Base-by-base conservation (phyloP, 64 coral and sea anemone species). In the Montipora sp. region DNA sequence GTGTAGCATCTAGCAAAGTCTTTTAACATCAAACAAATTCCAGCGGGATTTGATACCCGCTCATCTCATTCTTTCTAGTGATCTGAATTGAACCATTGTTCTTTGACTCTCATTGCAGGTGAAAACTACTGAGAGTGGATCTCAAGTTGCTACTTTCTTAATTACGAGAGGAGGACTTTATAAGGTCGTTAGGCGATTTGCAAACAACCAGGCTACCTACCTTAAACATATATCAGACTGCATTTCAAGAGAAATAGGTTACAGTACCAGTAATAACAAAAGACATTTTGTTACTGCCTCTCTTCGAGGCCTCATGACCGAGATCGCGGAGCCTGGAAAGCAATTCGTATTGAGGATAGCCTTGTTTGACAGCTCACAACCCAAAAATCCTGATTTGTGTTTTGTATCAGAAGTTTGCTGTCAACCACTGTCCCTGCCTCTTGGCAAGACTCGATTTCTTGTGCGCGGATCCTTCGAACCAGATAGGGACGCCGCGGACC, bases 281-380 rank as follows among this genome's bases (percentile, higher is more conserved):
- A 81, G 75, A 8, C 65, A 87, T 65, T 80, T 97, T 27, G 95
- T 97, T 7, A 88, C 95, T 14, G 12, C 90, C 48, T 51, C 88
- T 18, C 78, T 97, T 1, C 90, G 87, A 89, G 92, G 92, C 6
- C 69, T 97, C 19, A 73, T 97, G 22, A 97, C 92, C 2, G 78
- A 88, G 59, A 89, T 97, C 24, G 95, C 92, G 46, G 95, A 97
- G 87, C 95, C 95, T 47, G 95, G 95, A n/a, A 97, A 97, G 66
- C 95, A 97, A 75, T 97, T 97, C 88, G 92, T 97, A 0, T 61
- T 97, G 5, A 84, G 92, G 60, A 90, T 97, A 71, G 92, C 92
- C 53, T 69, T 97, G 13, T 88, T 97, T 80, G 95, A 97, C 24
- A 77, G 71, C 3, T 84, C 88, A 22, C 89, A 92, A 66, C 78